Evolutionary conservation across 2,888 invertebrate genomes (phyloP).

Genomic region (Ormyrus labotus): DNA sequence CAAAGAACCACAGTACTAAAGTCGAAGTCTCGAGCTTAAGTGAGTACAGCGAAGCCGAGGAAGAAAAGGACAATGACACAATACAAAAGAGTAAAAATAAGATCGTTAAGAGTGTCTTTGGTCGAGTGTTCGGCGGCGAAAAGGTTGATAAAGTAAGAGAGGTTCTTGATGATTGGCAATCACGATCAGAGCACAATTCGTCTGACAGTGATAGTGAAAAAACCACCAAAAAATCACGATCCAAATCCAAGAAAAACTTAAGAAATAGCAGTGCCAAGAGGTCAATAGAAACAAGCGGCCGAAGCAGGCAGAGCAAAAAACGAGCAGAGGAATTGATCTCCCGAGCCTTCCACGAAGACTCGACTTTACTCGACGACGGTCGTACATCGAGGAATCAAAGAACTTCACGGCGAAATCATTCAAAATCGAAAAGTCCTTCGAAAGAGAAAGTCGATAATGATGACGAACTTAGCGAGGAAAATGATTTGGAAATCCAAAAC

Average conservation of each 20-base stretch:
- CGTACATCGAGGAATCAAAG: slow-evolving; percentile 4
- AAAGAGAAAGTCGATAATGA: slow-evolving; percentile 56
- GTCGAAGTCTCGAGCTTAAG: slow-evolving; percentile 55
- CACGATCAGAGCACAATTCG: slow-evolving; percentile 66
- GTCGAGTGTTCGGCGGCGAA: slow-evolving; percentile 70
- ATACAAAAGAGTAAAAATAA: slow-evolving; percentile 64
- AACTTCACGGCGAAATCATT: slow-evolving; percentile 6
- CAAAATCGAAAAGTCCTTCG: slow-evolving; percentile 17
- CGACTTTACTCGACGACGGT: slow-evolving; percentile 57
- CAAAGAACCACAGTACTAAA: slow-evolving; percentile 19
- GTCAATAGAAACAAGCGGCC: not conserved
- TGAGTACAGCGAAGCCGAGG: slow-evolving; percentile 66
- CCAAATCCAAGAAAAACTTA: slow-evolving; percentile 41
- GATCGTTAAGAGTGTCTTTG: slow-evolving; percentile 72
- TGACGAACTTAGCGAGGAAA: not conserved
- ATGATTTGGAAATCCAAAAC: too few relatives aligned
- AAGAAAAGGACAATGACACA: slow-evolving; percentile 59
- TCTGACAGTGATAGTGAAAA: slow-evolving; percentile 53
- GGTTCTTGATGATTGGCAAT: slow-evolving; percentile 72
- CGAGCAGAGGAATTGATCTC: slow-evolving; percentile 72
- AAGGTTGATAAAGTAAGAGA: slow-evolving; percentile 71
- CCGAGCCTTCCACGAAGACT: slow-evolving; percentile 66
- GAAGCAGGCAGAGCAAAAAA: slow-evolving; percentile 71
- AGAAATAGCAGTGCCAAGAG: not conserved
- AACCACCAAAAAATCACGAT: not conserved